A percentile compares a stretch with the other conserved stretches of the same genome.
Evolutionary conservation across 2,113 vertebrate species (phyloP).

Genomic region (Carollia perspicillata): DNA sequence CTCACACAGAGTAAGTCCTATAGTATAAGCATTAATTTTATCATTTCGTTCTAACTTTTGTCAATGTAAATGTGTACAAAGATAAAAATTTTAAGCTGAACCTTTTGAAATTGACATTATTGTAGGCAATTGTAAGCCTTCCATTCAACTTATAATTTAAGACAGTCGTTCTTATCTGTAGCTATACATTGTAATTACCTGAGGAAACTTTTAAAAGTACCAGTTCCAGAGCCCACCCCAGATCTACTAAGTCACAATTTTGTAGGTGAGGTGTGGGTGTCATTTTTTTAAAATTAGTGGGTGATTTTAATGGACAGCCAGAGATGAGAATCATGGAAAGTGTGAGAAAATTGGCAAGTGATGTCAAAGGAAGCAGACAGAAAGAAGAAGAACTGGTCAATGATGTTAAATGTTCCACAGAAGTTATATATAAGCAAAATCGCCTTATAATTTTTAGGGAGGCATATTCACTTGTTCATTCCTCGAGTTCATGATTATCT

Average conservation of each 20-base stretch:
- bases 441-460: not conserved
- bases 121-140: not conserved
- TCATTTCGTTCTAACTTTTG: not conserved
- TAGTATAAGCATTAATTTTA: not conserved
- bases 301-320: not conserved
- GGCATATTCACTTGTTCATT: not conserved
- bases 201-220: not conserved
- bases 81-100: not conserved
- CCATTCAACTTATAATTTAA: not conserved
- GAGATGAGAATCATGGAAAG: not conserved
- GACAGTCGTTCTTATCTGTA: not conserved
- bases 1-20: not conserved
- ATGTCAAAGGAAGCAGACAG: not conserved
- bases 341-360: not conserved
- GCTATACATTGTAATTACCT: not conserved
- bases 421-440: not conserved
- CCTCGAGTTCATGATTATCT: not conserved
- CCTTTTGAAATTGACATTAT: not conserved
- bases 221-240: not conserved
- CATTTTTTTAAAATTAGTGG: not conserved
- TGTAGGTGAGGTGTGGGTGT: not conserved
- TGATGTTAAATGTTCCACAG: not conserved
- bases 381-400: not conserved
- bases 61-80: not conserved
- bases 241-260: not conserved